These are phyloP conservation scores for Crossocerus cetratus DNA, from an alignment of 2,888 invertebrate species.

Conservation along the genomic window DNA sequence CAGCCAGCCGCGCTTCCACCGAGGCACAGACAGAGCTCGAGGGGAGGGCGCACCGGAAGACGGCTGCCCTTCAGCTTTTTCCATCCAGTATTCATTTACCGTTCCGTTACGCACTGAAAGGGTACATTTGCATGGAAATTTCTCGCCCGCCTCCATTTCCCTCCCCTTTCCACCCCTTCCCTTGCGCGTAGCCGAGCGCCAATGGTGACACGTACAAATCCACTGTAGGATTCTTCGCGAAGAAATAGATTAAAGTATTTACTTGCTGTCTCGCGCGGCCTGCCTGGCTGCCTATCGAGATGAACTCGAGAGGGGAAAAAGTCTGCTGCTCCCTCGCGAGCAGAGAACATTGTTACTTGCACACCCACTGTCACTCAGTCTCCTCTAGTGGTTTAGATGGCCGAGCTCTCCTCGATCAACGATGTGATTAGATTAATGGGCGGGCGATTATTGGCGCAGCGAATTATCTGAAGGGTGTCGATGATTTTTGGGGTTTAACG, in stretches of 20 bases:
- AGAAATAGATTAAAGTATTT: conserved; percentile 56
- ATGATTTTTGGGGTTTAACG: too few species aligned
- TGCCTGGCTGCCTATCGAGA: conserved; percentile 9
- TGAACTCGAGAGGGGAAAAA: conserved; percentile 31
- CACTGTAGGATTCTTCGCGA: conserved; percentile 44
- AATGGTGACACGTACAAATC: conserved; percentile 52
- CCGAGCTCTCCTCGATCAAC: too few species aligned
- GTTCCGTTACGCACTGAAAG: conserved; percentile 41
- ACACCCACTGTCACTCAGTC: too few species aligned
- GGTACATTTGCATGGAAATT: conserved; percentile 59
- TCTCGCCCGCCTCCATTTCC: conserved; percentile 7
- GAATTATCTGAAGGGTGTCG: too few species aligned
- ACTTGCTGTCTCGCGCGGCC: conserved; percentile 8
- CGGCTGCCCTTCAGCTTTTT: conserved; percentile 38
- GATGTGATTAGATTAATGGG: too few species aligned
- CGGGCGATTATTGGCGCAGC: too few species aligned
- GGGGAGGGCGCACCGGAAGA: conserved; percentile 8
- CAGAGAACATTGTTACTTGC: conserved; percentile 23
- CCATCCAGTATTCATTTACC: conserved; percentile 47
- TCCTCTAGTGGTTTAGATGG: conserved; percentile 35
- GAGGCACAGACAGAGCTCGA: neutral
- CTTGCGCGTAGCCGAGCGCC: too few species aligned
- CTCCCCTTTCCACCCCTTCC: conserved; percentile 32
- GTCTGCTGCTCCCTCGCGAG: neutral
- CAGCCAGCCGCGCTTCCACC: neutral